Conservation (phyloP, 2,113 vertebrate species). For the Columba livia region DNA sequence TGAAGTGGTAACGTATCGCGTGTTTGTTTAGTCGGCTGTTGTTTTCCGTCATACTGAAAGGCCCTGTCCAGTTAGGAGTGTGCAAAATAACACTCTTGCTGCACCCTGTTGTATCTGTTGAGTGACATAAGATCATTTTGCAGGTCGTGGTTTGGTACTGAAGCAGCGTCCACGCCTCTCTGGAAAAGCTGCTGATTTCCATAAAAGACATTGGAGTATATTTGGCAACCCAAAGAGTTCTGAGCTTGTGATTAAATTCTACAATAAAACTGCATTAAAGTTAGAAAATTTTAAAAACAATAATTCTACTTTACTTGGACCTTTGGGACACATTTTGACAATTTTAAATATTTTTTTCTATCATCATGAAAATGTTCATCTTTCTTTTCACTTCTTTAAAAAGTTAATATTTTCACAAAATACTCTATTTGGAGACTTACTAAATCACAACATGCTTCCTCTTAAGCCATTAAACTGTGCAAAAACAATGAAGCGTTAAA, state of each 20-base stretch:
- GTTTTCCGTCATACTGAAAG: neutral
- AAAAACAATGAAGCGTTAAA: neutral
- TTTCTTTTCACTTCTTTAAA: neutral
- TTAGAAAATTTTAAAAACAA: neutral
- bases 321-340: neutral
- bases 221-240: neutral
- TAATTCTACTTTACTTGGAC: neutral
- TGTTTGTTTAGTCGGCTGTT: neutral
- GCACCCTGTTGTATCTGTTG: too few species aligned
- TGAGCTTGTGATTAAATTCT: neutral
- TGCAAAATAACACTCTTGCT: neutral
- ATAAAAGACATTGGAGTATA: neutral
- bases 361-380: neutral
- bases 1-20: accelerated
- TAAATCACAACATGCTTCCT: neutral
- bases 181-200: neutral
- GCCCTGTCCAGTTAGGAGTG: neutral
- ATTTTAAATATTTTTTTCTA: neutral
- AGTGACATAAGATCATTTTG: neutral
- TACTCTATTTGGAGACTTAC: neutral
- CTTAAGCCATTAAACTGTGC: neutral
- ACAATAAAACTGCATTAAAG: neutral
- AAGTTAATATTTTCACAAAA: neutral
- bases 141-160: neutral
- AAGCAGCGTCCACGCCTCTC: neutral